These are phyloP conservation scores for Meriones unguiculatus DNA, from an alignment of 2,113 vertebrate species.

Conservation along the genomic window DNA sequence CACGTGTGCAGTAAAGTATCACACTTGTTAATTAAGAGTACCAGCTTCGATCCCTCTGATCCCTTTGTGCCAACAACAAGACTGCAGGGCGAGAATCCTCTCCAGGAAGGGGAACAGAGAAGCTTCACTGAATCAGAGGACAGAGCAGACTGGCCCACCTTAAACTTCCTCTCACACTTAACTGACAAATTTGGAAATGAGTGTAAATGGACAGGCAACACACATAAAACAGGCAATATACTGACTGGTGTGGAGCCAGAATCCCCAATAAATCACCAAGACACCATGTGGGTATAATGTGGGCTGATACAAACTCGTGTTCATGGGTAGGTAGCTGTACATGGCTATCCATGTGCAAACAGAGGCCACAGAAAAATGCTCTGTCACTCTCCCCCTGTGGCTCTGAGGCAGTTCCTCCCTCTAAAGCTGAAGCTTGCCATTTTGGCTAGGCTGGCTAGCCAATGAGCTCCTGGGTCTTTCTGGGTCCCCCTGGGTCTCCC, in stretches of 20 bases:
- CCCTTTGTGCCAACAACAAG: background rate
- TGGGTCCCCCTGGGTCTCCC: no score
- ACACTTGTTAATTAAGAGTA: constrained; percentile 43
- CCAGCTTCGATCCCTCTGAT: background rate
- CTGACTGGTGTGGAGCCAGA: background rate
- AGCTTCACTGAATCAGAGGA: background rate
- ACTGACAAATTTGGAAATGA: background rate
- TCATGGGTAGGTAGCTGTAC: background rate
- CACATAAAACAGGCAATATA: background rate
- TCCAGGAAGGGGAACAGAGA: constrained; percentile 10
- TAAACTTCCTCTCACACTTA: background rate
- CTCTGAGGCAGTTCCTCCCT: background rate
- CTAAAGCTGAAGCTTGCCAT: background rate
- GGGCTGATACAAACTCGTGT: no score
- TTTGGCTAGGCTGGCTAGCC: background rate
- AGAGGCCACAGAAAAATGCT: background rate
- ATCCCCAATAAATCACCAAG: background rate
- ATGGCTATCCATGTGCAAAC: no score
- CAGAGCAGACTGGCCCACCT: background rate
- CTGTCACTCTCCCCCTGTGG: background rate
- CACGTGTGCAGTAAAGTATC: background rate
- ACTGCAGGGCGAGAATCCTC: background rate
- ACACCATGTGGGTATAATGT: background rate
- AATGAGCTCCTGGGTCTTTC: background rate
- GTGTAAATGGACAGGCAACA: background rate